Percentiles rank a stretch among this genome's conserved stretches.
phyloP scores from a whole-genome alignment of 1,140 invertebrate genomes.

The Tetramorium parvispinum region DNA sequence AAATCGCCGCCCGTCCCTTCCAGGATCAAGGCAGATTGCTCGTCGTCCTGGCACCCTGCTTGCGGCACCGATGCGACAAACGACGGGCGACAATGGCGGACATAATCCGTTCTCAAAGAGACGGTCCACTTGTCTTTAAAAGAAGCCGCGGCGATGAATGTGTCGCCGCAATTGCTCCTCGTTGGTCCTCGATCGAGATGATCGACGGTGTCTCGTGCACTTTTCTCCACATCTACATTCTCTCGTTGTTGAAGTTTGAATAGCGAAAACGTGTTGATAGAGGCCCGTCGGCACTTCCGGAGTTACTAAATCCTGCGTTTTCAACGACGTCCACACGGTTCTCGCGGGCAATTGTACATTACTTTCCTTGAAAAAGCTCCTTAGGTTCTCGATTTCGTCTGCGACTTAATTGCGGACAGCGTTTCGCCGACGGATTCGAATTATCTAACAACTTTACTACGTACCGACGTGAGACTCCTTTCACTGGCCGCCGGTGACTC shows the following conservation, averaged over 20 bases:
- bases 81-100: slow-evolving; percentile 49
- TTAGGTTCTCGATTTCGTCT: not conserved
- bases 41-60: slow-evolving; percentile 62
- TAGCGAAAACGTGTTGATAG: slow-evolving; percentile 35
- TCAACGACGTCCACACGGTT: not conserved
- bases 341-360: not conserved
- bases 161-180: not conserved
- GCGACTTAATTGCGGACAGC: not conserved
- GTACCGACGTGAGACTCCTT: slow-evolving; percentile 2
- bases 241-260: slow-evolving; percentile 35
- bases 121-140: not conserved
- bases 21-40: slow-evolving; percentile 66
- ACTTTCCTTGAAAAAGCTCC: not conserved
- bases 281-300: slow-evolving; percentile 1
- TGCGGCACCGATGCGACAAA: slow-evolving; percentile 30
- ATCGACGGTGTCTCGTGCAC: not conserved
- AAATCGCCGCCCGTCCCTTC: slow-evolving; percentile 52
- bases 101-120: slow-evolving; percentile 61
- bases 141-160: not conserved
- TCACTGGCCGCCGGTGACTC: slow-evolving; percentile 50
- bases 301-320: slow-evolving; percentile 27
- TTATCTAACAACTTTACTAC: not conserved
- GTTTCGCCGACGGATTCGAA: slow-evolving; percentile 8
- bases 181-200: not conserved
- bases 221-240: slow-evolving; percentile 59